Evolutionary conservation across 2,113 vertebrate species (phyloP), one percentile per base, ranked within the genome.

Genomic region (Macaca nemestrina): DNA sequence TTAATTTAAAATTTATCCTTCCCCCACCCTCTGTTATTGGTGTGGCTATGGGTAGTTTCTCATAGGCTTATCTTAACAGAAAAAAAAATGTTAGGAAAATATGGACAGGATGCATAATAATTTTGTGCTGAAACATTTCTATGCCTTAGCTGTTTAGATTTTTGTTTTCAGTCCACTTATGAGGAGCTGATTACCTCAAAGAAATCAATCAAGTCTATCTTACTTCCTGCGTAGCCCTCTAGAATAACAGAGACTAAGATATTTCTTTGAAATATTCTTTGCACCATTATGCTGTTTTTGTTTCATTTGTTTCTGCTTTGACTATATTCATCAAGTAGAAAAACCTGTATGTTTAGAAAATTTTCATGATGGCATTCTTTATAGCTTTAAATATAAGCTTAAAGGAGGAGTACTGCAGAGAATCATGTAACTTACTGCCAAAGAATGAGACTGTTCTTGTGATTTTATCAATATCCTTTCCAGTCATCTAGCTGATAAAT

Each of bases 181-280:
- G 27, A 59, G 40, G 18, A 83, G 48, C 76, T 88, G 59, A 32
- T 90, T 87, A 85, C 81, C 14, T 73, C 64, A 94, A 55, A 94
- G 59, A 93, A 82, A 43, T 80, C 75, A 78, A 0, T 79, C 75
- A 92, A 3, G 0, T 96, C 79, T 50, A 13, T 84, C 76, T 89
- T 61, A 27, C 70, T 93, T 94, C n/a, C 32, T 5, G 45, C 70
- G 16, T 70, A 38, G 30, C 45, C n/a, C 79, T 78, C 40, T 79
- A 45, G 55, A 80, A 48, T 93, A 72, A 61, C 20, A 45, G 93
- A 85, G 20, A 73, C 70, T 73, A 83, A 90, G n/a, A 57, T 76
- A 61, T 80, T 97, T 96, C 88, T 93, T 48, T 72, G 75, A 95
- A 97, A 72, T 94, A 50, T 14, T 88, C 57, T 90, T 88, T 91